These are phyloP conservation scores for Cololabis saira DNA, from an alignment of 2,113 vertebrate genomes.

Conservation along the genomic window DNA sequence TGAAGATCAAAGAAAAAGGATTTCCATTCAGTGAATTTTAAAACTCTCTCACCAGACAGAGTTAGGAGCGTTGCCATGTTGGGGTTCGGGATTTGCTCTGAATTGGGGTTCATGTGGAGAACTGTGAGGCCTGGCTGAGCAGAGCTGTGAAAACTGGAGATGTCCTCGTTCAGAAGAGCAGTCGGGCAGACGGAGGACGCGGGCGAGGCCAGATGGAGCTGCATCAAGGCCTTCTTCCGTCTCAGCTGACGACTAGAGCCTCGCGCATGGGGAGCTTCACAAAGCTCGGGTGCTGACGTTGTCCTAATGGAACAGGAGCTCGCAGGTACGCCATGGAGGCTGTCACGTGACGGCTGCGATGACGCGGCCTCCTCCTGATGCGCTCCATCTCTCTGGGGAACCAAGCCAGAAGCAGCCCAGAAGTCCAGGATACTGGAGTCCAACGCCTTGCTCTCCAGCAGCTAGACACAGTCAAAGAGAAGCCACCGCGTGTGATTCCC, in stretches of 20 bases:
- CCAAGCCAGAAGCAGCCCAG: slow-evolving; percentile 69
- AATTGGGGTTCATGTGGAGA: not conserved
- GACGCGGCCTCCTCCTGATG: slow-evolving; percentile 14
- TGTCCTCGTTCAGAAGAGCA: slow-evolving; percentile 7
- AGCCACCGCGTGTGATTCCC: not conserved
- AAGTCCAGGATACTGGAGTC: slow-evolving; percentile 74
- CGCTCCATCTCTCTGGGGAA: slow-evolving; percentile 10
- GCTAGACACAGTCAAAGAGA: slow-evolving; percentile 38
- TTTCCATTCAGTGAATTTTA: too few relatives aligned
- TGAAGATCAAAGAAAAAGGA: too few relatives aligned
- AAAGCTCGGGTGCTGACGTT: not conserved
- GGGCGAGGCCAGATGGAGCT: slow-evolving; percentile 53
- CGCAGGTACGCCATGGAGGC: slow-evolving; percentile 66
- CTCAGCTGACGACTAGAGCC: slow-evolving; percentile 63
- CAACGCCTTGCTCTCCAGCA: slow-evolving; percentile 68
- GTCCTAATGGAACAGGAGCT: slow-evolving; percentile 9
- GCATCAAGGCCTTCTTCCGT: slow-evolving; percentile 75
- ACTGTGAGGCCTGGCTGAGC: not conserved
- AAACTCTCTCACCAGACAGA: slow-evolving; percentile 61
- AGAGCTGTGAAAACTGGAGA: not conserved
- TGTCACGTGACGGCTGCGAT: slow-evolving; percentile 76
- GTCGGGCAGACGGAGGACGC: not conserved
- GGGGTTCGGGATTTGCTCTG: not conserved
- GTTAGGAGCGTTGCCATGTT: slow-evolving; percentile 57
- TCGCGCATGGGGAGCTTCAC: slow-evolving; percentile 17